Percentiles rank a stretch among this genome's conserved stretches.
phyloP scores from a whole-genome alignment of 2,888 invertebrate species.

The Papilio demoleus region DNA sequence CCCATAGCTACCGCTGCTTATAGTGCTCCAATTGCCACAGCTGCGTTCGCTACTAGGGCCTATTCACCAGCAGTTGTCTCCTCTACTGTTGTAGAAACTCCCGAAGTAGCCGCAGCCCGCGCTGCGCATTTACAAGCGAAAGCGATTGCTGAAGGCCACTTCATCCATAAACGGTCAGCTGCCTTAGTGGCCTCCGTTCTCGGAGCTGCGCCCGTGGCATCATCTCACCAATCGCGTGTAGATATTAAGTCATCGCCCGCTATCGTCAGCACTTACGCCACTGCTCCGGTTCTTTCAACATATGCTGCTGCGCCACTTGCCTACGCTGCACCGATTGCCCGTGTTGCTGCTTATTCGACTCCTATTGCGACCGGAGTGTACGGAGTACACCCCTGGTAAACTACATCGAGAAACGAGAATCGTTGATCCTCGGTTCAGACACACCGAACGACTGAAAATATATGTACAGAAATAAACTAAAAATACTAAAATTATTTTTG shows the following conservation, averaged over 20 bases:
- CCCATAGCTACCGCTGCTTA: slow-evolving; percentile 46
- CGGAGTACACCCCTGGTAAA: slow-evolving; percentile 70
- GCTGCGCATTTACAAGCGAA: slow-evolving; percentile 73
- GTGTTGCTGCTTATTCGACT: slow-evolving; percentile 51
- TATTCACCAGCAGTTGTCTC: slow-evolving; percentile 31
- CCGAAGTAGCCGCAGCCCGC: slow-evolving; percentile 72
- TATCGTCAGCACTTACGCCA: slow-evolving; percentile 48
- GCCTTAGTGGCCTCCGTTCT: slow-evolving; percentile 49
- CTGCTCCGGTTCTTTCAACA: slow-evolving; percentile 56
- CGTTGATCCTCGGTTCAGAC: slow-evolving; percentile 60
- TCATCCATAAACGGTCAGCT: slow-evolving; percentile 73
- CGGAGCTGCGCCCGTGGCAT: neutral
- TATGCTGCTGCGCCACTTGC: slow-evolving; percentile 57
- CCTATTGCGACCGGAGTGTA: slow-evolving; percentile 66
- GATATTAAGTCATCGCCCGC: slow-evolving; percentile 66
- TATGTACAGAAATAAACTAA: slow-evolving; percentile 59
- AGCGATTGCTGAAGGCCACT: slow-evolving; percentile 64
- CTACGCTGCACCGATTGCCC: slow-evolving; percentile 59
- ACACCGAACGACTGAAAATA: slow-evolving; percentile 58
- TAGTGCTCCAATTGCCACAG: slow-evolving; percentile 36
- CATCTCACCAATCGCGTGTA: slow-evolving; percentile 73
- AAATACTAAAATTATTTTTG: neutral
- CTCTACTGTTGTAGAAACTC: slow-evolving; percentile 45
- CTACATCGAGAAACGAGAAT: slow-evolving; percentile 60
- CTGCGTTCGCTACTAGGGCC: slow-evolving; percentile 25